Evolutionary conservation across 2,888 invertebrate species (phyloP), one percentile per base, ranked within the genome.

Genomic region (Tethea ocularis): DNA sequence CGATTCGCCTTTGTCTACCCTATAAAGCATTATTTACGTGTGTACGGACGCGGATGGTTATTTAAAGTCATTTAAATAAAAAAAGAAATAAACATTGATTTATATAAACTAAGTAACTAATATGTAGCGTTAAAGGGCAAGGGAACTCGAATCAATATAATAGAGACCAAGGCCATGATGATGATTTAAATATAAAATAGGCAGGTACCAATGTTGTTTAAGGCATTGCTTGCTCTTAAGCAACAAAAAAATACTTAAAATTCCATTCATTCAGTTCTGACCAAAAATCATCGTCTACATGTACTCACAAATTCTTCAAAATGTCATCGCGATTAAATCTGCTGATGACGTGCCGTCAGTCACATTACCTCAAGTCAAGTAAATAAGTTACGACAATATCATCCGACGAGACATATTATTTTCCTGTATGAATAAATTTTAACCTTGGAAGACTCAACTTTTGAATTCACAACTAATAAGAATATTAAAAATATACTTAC

Each of bases 231-330:
- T 10, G n/a, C 38, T 7, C n/a, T n/a, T n/a, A 38, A n/a, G 20
- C 7, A 46, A 46, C 20, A 46, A 20, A 7, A 46, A 46, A 20
- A 8, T 46, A 10, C 46, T 46, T 46, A n/a, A 46, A 46, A 36
- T 36, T 36, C 36, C 4, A 15, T 36, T 36, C 36, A 2, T 15
- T 36, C 15, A 13, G 20, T 46, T 46, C 46, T 20, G 46, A 46
- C 20, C 8, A 20, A 46, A 11, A 53, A 33, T 33, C 20, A 26
- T 29, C 20, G 33, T 54, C 23, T 56, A 33, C 33, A 23, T 51
- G n/a, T 38, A 22, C 52, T 11, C 33, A 57, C 23, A 57, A 33
- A 57, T 51, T 57, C 46, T 22, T 57, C 22, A 51, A 57, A 51
- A 57, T 46, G 33, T 51, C 51, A 54, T 22, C 20, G 22, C 20